Percentiles rank a stretch among this genome's conserved stretches.
phyloP scores from a whole-genome alignment of 2,797 vertebrate species.

The Aselliscus stoliczkanus region DNA sequence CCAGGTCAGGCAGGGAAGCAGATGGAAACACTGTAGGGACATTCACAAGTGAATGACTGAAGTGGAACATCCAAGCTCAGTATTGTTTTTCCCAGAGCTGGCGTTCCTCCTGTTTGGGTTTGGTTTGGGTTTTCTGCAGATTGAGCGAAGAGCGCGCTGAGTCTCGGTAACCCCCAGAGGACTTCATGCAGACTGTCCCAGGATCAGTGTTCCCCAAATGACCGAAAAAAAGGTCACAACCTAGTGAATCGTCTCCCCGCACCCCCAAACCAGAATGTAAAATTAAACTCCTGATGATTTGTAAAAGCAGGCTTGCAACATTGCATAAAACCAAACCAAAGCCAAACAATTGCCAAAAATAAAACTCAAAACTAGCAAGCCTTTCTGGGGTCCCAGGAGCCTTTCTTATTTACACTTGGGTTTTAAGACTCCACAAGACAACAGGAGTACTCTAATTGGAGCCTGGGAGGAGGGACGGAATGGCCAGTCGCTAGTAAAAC shows the following conservation, averaged over 20 bases:
- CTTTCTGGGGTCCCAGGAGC: background rate
- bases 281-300: background rate
- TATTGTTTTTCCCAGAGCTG: background rate
- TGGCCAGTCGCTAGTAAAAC: constrained; percentile 69
- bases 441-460: constrained; percentile 63
- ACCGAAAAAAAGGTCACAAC: background rate
- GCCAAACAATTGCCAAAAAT: background rate
- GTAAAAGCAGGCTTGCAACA: background rate
- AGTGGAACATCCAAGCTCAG: background rate
- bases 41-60: background rate
- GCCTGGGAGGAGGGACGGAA: constrained; percentile 54
- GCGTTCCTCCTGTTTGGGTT: background rate
- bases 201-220: background rate
- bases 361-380: background rate
- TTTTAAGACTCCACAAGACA: constrained; percentile 65
- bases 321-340: background rate
- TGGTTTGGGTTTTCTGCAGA: background rate
- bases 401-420: constrained; percentile 8
- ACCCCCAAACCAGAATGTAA: background rate
- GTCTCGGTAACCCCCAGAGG: background rate
- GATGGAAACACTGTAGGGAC: background rate
- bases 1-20: background rate
- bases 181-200: background rate
- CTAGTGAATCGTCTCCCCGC: background rate
- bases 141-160: rapidly evolving